Evolutionary conservation across 1,140 invertebrate species (phyloP).

Genomic region (Neodiprion fabricii): DNA sequence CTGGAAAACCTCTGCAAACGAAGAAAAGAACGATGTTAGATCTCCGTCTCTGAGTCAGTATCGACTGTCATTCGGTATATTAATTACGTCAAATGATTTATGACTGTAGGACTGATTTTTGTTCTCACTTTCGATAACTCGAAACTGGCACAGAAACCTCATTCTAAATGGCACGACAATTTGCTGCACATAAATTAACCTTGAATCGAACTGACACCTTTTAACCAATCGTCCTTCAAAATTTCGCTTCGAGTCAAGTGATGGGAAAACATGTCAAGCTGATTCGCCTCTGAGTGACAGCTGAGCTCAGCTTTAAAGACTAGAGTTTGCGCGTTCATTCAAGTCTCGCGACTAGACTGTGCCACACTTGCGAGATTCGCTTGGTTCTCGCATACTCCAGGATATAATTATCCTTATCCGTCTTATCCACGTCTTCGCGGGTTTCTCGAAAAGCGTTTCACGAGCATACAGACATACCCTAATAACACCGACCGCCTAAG

Average conservation of each 20-base stretch:
- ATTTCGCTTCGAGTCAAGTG: too few relatives aligned
- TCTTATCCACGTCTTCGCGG: neutral
- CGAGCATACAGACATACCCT: neutral
- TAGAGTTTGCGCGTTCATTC: neutral
- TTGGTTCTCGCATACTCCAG: neutral
- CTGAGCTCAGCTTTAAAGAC: neutral
- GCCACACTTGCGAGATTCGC: neutral
- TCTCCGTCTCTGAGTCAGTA: too few relatives aligned
- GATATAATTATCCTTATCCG: neutral
- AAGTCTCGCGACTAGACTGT: neutral
- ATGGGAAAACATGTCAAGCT: too few relatives aligned
- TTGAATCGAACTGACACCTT: too few relatives aligned
- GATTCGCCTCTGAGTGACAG: neutral
- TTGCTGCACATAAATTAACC: too few relatives aligned
- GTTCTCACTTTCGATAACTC: too few relatives aligned
- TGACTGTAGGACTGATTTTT: too few relatives aligned
- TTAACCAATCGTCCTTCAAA: too few relatives aligned
- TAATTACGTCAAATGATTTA: too few relatives aligned
- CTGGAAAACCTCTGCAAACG: slow-evolving; percentile 36
- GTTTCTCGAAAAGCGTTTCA: neutral
- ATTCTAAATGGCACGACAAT: too few relatives aligned
- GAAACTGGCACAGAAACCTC: too few relatives aligned
- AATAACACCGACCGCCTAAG: neutral
- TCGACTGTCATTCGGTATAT: too few relatives aligned
- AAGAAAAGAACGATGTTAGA: neutral